Conservation (phyloP, 2,113 vertebrate species). For the Brachypodius melanocephalos region DNA sequence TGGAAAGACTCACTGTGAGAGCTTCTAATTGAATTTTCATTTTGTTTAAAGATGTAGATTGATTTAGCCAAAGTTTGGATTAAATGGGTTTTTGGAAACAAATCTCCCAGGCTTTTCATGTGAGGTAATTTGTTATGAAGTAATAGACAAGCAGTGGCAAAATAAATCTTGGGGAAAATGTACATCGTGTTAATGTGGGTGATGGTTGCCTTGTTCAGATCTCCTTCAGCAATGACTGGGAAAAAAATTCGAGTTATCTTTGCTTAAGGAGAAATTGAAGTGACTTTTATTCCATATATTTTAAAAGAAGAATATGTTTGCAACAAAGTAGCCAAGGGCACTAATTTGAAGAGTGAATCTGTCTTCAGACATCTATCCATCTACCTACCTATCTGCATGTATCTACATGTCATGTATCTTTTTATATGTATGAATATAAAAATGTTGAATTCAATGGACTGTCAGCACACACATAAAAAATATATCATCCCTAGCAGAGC, state of each 20-base stretch:
- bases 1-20: neutral
- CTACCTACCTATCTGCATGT: neutral
- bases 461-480: neutral
- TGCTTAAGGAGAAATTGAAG: neutral
- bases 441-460: neutral
- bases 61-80: neutral
- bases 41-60: neutral
- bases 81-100: constrained; percentile 7
- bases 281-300: neutral
- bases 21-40: neutral
- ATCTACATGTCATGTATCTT: neutral
- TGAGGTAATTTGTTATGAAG: neutral
- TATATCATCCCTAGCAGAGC: neutral
- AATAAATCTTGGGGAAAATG: neutral
- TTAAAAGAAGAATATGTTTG: neutral
- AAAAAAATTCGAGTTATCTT: neutral
- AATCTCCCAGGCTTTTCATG: neutral
- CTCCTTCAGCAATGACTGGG: neutral
- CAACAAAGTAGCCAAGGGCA: neutral
- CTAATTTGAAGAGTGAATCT: neutral
- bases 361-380: neutral
- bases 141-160: neutral
- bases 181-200: neutral
- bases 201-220: neutral
- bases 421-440: neutral